These are phyloP conservation scores for Brachynemurus nebulosus DNA, from an alignment of 2,888 invertebrate species.

Conservation along the genomic window DNA sequence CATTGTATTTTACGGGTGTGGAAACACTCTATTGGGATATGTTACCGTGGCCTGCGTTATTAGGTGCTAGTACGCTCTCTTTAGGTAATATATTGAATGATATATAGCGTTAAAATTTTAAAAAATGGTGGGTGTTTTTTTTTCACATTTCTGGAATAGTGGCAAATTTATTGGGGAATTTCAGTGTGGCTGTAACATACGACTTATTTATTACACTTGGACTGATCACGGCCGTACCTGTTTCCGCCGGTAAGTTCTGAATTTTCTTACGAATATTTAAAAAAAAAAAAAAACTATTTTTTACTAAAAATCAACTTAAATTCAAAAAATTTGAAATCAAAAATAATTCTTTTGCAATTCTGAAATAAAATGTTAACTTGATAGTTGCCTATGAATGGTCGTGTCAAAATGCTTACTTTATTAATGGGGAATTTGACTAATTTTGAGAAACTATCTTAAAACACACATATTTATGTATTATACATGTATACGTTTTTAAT, in stretches of 20 bases:
- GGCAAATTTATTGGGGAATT: slow-evolving; percentile 86
- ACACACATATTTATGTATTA: too few species aligned
- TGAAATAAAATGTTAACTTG: not conserved
- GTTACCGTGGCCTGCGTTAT: slow-evolving; percentile 77
- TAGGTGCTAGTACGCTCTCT: slow-evolving; percentile 65
- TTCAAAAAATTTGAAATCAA: not conserved
- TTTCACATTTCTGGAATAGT: too few species aligned
- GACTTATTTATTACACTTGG: slow-evolving; percentile 91
- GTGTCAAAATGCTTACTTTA: too few species aligned
- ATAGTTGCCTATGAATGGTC: too few species aligned
- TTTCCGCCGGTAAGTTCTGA: slow-evolving; percentile 79
- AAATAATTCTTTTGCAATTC: not conserved
- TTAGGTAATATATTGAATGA: slow-evolving; percentile 41
- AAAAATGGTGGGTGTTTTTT: too few species aligned
- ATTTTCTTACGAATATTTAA: not conserved
- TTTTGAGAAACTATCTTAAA: too few species aligned
- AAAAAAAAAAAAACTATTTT: not conserved
- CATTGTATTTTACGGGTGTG: slow-evolving; percentile 71
- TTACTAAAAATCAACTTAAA: not conserved
- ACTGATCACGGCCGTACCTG: slow-evolving; percentile 84
- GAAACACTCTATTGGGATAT: slow-evolving; percentile 71
- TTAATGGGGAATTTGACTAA: too few species aligned
- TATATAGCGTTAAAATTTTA: not conserved
- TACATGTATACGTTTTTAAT: too few species aligned
- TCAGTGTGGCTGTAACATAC: slow-evolving; percentile 85